These are phyloP conservation scores for Philereme vetulata DNA, from an alignment of 2,888 invertebrate species.

Conservation along the genomic window DNA sequence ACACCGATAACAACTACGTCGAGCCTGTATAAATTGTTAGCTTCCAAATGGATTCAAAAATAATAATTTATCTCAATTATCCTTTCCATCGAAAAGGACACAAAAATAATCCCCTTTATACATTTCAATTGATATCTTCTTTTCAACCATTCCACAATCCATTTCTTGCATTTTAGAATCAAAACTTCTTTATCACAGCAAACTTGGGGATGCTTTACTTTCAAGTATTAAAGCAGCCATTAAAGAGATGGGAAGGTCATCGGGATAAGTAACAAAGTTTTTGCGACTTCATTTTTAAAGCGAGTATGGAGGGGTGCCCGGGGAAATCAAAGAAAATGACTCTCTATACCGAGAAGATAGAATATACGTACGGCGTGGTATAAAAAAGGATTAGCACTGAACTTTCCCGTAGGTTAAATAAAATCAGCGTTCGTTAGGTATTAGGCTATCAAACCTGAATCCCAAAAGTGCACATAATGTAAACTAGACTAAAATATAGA, in stretches of 20 bases:
- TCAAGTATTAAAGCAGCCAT: slow-evolving; percentile 31
- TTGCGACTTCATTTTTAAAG: slow-evolving; percentile 40
- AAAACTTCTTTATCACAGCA: slow-evolving; percentile 33
- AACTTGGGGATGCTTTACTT: slow-evolving; percentile 32
- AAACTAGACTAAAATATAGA: too few relatives aligned
- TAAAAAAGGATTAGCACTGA: neutral
- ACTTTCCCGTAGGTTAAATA: neutral
- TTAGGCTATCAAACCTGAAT: too few relatives aligned
- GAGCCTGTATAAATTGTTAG: neutral
- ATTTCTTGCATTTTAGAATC: slow-evolving; percentile 33
- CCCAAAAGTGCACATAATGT: too few relatives aligned
- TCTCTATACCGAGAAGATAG: slow-evolving; percentile 25
- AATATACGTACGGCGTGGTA: slow-evolving; percentile 20
- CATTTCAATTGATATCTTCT: neutral
- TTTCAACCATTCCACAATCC: slow-evolving; percentile 7
- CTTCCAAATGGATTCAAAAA: neutral
- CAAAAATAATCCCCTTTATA: neutral
- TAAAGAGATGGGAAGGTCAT: slow-evolving; percentile 37
- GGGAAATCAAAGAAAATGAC: slow-evolving; percentile 47
- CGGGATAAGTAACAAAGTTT: slow-evolving; percentile 42
- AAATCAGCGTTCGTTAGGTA: too few relatives aligned
- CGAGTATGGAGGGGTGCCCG: slow-evolving; percentile 33
- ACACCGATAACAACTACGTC: too few relatives aligned
- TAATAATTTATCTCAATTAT: neutral
- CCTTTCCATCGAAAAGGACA: neutral